Evolutionary conservation across 2,797 vertebrate species (phyloP).

Genomic region (Tapera naevia): DNA sequence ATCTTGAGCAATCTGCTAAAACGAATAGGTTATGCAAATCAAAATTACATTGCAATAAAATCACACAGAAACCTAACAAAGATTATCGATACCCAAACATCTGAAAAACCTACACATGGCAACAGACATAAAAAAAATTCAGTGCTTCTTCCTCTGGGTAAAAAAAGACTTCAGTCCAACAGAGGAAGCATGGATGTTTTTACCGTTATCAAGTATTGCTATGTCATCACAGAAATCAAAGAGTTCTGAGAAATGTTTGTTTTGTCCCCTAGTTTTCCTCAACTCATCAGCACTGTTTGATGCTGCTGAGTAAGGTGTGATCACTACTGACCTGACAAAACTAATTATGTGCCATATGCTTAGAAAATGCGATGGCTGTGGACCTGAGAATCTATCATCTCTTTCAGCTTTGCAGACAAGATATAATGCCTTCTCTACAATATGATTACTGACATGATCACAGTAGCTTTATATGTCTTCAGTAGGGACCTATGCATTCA

Average conservation of each 20-base stretch:
- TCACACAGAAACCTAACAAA: neutral
- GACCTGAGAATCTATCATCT: neutral
- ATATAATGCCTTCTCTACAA: no score
- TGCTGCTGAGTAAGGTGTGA: neutral
- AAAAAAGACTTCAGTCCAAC: neutral
- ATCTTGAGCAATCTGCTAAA: neutral
- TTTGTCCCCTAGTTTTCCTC: neutral
- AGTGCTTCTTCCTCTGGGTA: neutral
- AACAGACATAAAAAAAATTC: neutral
- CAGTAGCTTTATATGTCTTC: no score
- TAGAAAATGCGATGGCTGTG: neutral
- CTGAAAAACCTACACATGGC: neutral
- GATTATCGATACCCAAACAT: neutral
- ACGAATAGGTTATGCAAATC: neutral
- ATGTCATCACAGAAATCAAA: neutral
- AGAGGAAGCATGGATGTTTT: neutral
- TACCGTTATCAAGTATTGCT: neutral
- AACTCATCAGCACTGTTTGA: neutral
- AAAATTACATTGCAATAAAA: neutral
- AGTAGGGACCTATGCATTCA: neutral
- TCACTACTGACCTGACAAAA: neutral
- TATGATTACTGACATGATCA: no score
- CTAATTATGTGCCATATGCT: neutral
- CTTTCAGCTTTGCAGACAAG: neutral
- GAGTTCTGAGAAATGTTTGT: neutral